phyloP scores from a whole-genome alignment of 2,888 invertebrate species.

The Hypsopygia costalis region DNA sequence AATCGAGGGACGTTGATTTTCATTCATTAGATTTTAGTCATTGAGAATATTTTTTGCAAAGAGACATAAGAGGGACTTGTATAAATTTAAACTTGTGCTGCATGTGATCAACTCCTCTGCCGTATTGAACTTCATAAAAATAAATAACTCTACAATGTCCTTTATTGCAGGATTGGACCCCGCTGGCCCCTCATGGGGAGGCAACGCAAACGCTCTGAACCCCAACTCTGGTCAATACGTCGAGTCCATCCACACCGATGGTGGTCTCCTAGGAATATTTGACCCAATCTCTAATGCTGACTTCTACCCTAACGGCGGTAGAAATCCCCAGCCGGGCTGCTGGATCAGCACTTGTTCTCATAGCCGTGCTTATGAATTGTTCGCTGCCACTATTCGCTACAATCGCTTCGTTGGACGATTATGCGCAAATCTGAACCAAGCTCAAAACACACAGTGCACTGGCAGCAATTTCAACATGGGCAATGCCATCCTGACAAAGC shows the following conservation, averaged over 20 bases:
- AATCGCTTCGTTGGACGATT: slow-evolving; percentile 42
- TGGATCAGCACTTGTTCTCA: slow-evolving; percentile 47
- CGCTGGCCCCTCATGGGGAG: no score
- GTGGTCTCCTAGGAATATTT: slow-evolving; percentile 42
- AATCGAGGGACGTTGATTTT: no score
- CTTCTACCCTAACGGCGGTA: slow-evolving; percentile 60
- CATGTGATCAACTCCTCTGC: no score
- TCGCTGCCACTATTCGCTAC: slow-evolving; percentile 40
- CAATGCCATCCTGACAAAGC: slow-evolving; percentile 34
- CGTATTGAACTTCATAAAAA: no score
- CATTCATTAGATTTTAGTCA: no score
- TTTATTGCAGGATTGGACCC: no score
- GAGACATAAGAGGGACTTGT: no score
- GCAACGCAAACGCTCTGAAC: slow-evolving; percentile 34
- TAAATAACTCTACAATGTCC: no score
- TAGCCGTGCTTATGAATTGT: slow-evolving; percentile 38
- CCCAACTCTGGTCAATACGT: slow-evolving; percentile 39
- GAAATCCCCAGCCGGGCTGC: slow-evolving; percentile 52
- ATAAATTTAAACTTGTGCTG: no score
- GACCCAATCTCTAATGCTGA: slow-evolving; percentile 36
- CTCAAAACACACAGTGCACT: slow-evolving; percentile 28
- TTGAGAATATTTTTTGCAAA: no score
- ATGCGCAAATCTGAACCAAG: slow-evolving; percentile 35
- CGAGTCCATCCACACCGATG: slow-evolving; percentile 57
- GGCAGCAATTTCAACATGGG: slow-evolving; percentile 43